A percentile compares a stretch with the other conserved stretches of the same genome.
These are phyloP conservation scores for Magallana angulata DNA, from an alignment of 1,140 invertebrate genomes.

Conservation along the genomic window DNA sequence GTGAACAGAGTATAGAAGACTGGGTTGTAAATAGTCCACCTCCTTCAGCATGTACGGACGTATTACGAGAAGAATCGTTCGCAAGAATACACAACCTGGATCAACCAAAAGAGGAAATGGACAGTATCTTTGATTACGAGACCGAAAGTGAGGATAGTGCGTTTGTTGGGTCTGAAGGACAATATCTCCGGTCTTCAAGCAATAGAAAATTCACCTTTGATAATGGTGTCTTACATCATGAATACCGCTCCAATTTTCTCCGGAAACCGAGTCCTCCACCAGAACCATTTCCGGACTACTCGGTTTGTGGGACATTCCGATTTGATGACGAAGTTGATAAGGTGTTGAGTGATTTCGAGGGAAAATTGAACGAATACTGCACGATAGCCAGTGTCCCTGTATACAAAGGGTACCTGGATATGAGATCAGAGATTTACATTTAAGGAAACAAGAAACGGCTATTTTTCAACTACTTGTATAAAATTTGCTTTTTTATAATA, in stretches of 20 bases:
- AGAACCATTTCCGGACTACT: conserved; percentile 19
- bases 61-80: conserved; percentile 10
- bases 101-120: not conserved
- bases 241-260: not conserved
- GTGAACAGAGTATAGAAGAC: conserved; percentile 18
- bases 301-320: not conserved
- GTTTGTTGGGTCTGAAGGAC: conserved; percentile 33
- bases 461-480: not conserved
- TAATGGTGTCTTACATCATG: not conserved
- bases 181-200: conserved; percentile 15
- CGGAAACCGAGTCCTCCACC: not conserved
- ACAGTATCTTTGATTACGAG: conserved; percentile 38
- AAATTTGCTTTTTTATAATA: not conserved
- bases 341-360: conserved; percentile 25
- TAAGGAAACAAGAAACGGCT: not conserved
- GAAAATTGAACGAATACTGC: conserved; percentile 25
- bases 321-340: not conserved
- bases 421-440: conserved; percentile 28
- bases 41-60: conserved; percentile 26
- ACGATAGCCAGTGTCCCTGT: not conserved
- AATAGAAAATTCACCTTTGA: not conserved
- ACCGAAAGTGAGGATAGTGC: conserved; percentile 39
- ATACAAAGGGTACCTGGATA: not conserved
- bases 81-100: conserved; percentile 18
- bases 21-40: conserved; percentile 33